Evolutionary conservation across 2,797 vertebrate species (phyloP), one percentile per base, ranked within the genome.

Genomic region (Oryzias sinensis): DNA sequence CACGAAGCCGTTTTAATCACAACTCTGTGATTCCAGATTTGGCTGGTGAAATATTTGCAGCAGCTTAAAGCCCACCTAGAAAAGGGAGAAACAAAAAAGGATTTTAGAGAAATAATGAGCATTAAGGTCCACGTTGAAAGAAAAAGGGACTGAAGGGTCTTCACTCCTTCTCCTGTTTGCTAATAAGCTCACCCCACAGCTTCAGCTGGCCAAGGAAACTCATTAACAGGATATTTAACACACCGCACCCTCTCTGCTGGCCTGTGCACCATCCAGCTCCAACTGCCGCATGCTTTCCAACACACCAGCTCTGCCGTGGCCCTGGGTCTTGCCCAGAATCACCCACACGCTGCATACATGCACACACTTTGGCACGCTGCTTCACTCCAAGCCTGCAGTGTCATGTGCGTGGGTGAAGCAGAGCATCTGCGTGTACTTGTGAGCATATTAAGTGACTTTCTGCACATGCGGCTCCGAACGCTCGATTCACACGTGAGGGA

Each of bases 181-280:
- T 79, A 85, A 87, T 85, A 84, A 77, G 68, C 65, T 82, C 17
- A 43, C 76, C 74, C 68, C 56, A 57, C 65, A 40, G 72, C 71
- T 68, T 57, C 44, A 79, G 74, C 76, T 72, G 73, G 85, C 77
- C 70, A 65, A 77, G 75, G 70, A 84, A 80, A 80, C 79, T 85
- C 82, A 83, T 88, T 85, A 84, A 82, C 63, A 43, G 62, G 80
- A 74, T 80, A 82, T 72, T 79, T 71, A 85, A 73, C 74, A 80
- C 73, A 53, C 77, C 58, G 62, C 76, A 70, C 77, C 79, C 83
- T 80, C 82, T 80, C 77, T 65, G 54, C 72, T 55, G 65, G 62
- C 72, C 80, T 64, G 65, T 62, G 52, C 68, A 46, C 50, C 14
- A 22, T 69, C 77, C 83, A 77, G 74, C 70, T 63, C 72, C 57